Conservation (phyloP, 2,888 invertebrate species). For the Gastrophysa polygoni region DNA sequence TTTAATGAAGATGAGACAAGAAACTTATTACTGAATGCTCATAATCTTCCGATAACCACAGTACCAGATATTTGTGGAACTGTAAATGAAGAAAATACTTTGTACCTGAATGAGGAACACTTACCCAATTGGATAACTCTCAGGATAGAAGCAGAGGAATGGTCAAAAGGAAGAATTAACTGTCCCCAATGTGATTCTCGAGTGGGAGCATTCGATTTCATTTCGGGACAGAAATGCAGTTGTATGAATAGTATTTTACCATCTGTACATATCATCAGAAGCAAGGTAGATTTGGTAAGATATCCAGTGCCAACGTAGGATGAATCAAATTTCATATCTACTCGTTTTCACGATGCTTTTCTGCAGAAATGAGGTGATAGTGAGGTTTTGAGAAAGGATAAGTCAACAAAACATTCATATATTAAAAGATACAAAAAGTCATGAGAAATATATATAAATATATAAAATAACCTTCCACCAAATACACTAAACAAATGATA, state of each 20-base stretch:
- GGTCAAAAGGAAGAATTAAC: conserved; percentile 71
- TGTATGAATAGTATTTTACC: conserved; percentile 64
- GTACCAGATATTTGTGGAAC: conserved; percentile 37
- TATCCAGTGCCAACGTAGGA: too few relatives aligned
- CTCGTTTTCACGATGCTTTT: too few relatives aligned
- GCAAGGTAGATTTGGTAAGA: conserved; percentile 64
- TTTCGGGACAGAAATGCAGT: conserved; percentile 68
- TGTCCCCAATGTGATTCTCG: conserved; percentile 67
- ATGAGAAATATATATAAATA: conserved; percentile 34
- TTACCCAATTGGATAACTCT: conserved; percentile 64
- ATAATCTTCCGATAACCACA: conserved; percentile 35
- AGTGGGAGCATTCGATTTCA: conserved; percentile 71
- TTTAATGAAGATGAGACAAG: conserved; percentile 38
- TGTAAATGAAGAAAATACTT: conserved; percentile 42
- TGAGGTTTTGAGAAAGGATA: not conserved
- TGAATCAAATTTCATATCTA: too few relatives aligned
- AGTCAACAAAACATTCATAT: conserved; percentile 24
- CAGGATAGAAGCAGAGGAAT: conserved; percentile 63
- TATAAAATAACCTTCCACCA: conserved; percentile 38
- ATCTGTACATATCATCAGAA: conserved; percentile 66
- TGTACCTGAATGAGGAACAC: conserved; percentile 64
- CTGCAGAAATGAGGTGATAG: too few relatives aligned
- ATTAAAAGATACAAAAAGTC: conserved; percentile 28
- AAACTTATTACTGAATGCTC: conserved; percentile 46
- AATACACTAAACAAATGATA: conserved; percentile 25